Evolutionary conservation across 1,140 invertebrate species (phyloP), one percentile per base, ranked within the genome.

Genomic region (Aphelenchoides besseyi): DNA sequence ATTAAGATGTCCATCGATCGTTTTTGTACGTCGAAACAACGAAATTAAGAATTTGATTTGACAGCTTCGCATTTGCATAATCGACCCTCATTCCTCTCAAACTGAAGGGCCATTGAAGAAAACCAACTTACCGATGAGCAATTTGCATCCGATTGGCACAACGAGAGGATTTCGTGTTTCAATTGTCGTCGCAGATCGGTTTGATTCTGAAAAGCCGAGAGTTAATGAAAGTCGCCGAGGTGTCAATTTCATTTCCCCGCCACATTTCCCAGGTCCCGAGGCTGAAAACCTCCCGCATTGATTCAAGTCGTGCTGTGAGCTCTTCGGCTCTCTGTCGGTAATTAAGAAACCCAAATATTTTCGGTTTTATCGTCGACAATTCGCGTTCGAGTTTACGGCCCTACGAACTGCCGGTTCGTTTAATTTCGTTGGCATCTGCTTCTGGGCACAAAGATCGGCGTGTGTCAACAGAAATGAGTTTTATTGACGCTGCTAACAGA

Each of bases 81-180:
- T 72, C 61, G 61, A 3, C 3, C 69, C 3, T 2, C 12, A 29
- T 16, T 69, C 29, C n/a, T 69, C 5, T 18, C 2, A 41, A 70
- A 35, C 1, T 1, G 1, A 62, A 69, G n/a, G n/a, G n/a, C n/a
- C n/a, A n/a, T n/a, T n/a, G n/a, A 69, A 69, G 23, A 70, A 69
- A 37, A 70, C 57, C 3, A 26, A 73, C 73, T 71, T 32, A 78
- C 76, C 61, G 76, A 78, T 52, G 76, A 64, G 29, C 76, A 78
- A n/a, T 79, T 66, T 9, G 18, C 16, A 64, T 78, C 76, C 9
- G 75, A 74, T 37, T 72, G 74, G 74, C 76, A 78, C 1, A 78
- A 54, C 41, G 33, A 72, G 37, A 70, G 48, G 28, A 72, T 78
- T 35, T 76, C 67, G 32, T 78, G 76, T 29, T 62, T 70, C 30